Conservation (phyloP, 1,140 invertebrate genomes). For the Drosophila micromelanica region DNA sequence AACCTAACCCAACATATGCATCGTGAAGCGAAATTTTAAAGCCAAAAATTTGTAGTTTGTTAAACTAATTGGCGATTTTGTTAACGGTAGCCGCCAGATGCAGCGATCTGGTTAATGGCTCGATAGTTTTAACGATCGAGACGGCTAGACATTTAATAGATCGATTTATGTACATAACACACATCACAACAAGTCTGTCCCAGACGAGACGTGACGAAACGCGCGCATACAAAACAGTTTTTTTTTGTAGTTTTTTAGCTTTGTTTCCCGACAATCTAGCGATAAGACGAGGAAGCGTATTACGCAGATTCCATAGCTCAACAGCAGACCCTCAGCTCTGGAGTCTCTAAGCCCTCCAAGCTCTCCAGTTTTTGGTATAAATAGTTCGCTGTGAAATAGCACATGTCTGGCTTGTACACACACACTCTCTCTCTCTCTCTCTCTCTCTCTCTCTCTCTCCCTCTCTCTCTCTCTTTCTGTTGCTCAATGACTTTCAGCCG, state of each 20-base stretch:
- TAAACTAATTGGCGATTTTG: slow-evolving; percentile 5
- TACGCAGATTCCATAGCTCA: slow-evolving; percentile 36
- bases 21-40: background rate
- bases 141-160: slow-evolving; percentile 70
- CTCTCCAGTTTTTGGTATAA: background rate
- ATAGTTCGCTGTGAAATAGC: slow-evolving; percentile 1
- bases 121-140: slow-evolving; percentile 52
- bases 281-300: slow-evolving; percentile 46
- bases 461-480: background rate
- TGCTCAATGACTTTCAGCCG: slow-evolving; percentile 11
- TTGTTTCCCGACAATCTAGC: slow-evolving; percentile 7
- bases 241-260: background rate
- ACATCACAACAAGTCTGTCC: slow-evolving; percentile 35
- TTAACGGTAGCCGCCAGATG: background rate
- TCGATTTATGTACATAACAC: slow-evolving; percentile 43
- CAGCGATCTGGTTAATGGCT: slow-evolving; percentile 3
- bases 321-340: too few relatives aligned
- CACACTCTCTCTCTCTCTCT: background rate
- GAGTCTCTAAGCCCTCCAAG: background rate
- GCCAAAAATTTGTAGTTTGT: background rate
- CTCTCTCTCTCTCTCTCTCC: background rate
- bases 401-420: slow-evolving; percentile 15
- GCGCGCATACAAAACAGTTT: slow-evolving; percentile 23
- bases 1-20: background rate
- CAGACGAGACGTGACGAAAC: slow-evolving; percentile 47